Conservation (phyloP, 2,113 vertebrate genomes). For the Apeltes quadracus region DNA sequence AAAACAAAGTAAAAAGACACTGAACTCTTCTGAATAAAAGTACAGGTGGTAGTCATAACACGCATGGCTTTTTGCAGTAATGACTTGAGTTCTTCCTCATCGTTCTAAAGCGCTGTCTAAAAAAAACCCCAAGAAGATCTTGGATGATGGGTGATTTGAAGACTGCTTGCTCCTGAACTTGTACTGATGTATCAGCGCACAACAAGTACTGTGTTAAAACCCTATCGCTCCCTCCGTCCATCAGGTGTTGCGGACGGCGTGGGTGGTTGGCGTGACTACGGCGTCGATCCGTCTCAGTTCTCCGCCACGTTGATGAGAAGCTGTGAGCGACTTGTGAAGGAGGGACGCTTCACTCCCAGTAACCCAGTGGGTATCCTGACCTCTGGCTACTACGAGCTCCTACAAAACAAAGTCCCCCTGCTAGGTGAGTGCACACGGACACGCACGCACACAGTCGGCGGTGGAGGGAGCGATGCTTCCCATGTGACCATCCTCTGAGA, state of each 20-base stretch:
- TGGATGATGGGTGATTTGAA: not conserved
- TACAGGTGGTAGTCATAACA: not conserved
- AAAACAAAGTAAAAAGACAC: not conserved
- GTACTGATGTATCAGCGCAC: not conserved
- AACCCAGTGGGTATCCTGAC: constrained; percentile 96
- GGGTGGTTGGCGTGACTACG: constrained; percentile 98
- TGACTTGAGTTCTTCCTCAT: not conserved
- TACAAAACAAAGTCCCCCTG: constrained; percentile 98
- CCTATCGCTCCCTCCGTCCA: not conserved
- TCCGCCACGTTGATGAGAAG: constrained; percentile 97
- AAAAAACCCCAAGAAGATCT: not conserved
- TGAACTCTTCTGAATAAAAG: not conserved
- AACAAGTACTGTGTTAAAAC: not conserved
- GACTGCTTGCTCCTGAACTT: no score
- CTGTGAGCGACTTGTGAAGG: constrained; percentile 95
- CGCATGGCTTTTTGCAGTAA: no score
- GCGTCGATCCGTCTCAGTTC: constrained; percentile 98
- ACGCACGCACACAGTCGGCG: constrained; percentile 10
- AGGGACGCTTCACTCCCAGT: constrained; percentile 93
- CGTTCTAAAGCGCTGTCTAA: not conserved
- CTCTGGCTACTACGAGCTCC: constrained; percentile 93
- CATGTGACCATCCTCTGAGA: constrained; percentile 13
- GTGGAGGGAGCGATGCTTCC: constrained; percentile 22
- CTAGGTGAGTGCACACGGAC: constrained; percentile 85
- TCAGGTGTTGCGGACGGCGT: constrained; percentile 97